Percentiles rank a stretch among this genome's conserved stretches.
phyloP scores from a whole-genome alignment of 1,140 invertebrate species.

The Helicoverpa armigera region DNA sequence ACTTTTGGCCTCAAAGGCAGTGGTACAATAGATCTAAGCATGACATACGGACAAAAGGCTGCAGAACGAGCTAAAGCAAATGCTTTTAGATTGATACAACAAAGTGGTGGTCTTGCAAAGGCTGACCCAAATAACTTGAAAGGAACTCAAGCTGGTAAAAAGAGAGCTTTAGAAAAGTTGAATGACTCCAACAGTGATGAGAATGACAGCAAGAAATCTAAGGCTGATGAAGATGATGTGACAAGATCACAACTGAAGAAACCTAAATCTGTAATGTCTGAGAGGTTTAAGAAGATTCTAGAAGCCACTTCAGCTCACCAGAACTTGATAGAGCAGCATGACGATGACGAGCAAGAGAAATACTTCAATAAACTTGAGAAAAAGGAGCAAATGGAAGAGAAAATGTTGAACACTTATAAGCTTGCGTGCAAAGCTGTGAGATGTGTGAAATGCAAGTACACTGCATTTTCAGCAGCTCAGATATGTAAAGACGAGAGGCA shows the following conservation, averaged over 20 bases:
- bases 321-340: conserved; percentile 91
- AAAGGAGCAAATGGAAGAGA: conserved; percentile 97
- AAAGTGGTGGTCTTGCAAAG: conserved; percentile 89
- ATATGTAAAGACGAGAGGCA: conserved; percentile 94
- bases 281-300: conserved; percentile 93
- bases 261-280: conserved; percentile 85
- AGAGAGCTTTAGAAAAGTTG: conserved; percentile 85
- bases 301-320: conserved; percentile 92
- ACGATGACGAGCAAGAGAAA: conserved; percentile 92
- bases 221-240: conserved; percentile 79
- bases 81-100: conserved; percentile 89
- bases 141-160: conserved; percentile 87
- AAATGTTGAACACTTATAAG: conserved; percentile 95
- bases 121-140: conserved; percentile 90
- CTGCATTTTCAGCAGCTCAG: conserved; percentile 93
- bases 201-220: conserved; percentile 80
- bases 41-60: conserved; percentile 87
- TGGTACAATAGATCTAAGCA: conserved; percentile 88
- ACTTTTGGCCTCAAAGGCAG: conserved; percentile 82
- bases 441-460: conserved; percentile 96
- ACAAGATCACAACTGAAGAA: conserved; percentile 60
- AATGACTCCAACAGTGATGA: conserved; percentile 76
- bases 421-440: conserved; percentile 94
- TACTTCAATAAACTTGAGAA: conserved; percentile 96
- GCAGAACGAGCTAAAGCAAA: conserved; percentile 89